These are phyloP conservation scores for Epizoanthus scotinus DNA, from an alignment of 92 coral and sea anemone genomes.

Conservation along the genomic window DNA sequence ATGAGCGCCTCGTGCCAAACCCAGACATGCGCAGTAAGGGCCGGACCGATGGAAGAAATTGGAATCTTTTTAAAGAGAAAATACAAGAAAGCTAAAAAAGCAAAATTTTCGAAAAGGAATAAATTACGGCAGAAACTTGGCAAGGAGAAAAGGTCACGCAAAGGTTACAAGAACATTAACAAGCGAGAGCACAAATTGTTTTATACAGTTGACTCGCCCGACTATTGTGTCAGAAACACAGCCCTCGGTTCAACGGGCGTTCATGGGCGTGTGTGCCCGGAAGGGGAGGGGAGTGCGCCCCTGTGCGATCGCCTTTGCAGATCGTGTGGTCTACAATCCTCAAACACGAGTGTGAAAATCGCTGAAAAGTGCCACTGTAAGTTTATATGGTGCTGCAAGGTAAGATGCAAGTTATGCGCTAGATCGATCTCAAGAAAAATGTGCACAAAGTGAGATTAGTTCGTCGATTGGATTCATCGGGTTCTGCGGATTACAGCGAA, in stretches of 20 bases:
- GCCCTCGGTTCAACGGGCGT: conserved; percentile 71
- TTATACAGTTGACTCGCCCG: conserved; percentile 68
- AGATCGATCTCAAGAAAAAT: conserved; percentile 18
- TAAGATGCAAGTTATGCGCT: conserved; percentile 60
- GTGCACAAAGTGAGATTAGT: conserved; percentile 25
- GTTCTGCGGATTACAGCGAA: no score
- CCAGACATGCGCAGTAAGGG: conserved; percentile 72
- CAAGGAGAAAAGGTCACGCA: conserved; percentile 2
- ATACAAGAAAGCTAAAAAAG: conserved; percentile 59
- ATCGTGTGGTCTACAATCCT: conserved; percentile 51
- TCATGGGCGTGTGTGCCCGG: conserved; percentile 73
- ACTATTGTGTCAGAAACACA: conserved; percentile 67
- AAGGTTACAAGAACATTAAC: conserved; percentile 40
- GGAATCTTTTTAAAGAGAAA: conserved; percentile 62
- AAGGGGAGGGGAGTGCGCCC: conserved; percentile 37
- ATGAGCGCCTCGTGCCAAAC: conserved; percentile 66
- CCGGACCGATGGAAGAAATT: conserved; percentile 56
- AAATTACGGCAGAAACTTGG: conserved; percentile 42
- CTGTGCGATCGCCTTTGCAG: conserved; percentile 63
- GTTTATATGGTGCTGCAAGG: conserved; percentile 88
- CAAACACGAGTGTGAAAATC: conserved; percentile 8
- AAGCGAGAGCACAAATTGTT: conserved; percentile 57
- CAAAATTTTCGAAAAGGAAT: conserved; percentile 18
- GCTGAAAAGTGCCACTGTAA: conserved; percentile 72
- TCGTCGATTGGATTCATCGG: no score